phyloP scores from a whole-genome alignment of 2,113 vertebrate genomes.

The Corydoras maculifer region DNA sequence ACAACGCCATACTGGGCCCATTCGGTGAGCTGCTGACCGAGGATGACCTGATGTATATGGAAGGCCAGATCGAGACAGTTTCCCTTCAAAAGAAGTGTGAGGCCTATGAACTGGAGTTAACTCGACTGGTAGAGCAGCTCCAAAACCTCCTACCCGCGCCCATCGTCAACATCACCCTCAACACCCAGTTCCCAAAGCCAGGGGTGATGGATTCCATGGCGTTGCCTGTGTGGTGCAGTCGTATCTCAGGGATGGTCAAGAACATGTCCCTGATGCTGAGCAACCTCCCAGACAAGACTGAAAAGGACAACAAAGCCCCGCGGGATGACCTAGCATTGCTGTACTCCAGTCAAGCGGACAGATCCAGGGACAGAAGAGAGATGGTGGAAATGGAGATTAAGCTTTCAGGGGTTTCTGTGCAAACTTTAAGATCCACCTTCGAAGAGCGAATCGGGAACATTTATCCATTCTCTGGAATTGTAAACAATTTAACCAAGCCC shows the following conservation, averaged over 20 bases:
- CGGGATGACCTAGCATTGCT: conserved; percentile 51
- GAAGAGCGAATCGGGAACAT: conserved; percentile 63
- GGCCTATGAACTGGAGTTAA: conserved; percentile 77
- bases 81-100: conserved; percentile 75
- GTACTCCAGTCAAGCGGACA: conserved; percentile 54
- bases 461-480: conserved; percentile 59
- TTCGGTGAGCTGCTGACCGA: conserved; percentile 88
- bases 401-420: conserved; percentile 80
- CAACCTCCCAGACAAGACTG: conserved; percentile 42
- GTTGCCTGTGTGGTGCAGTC: conserved; percentile 76
- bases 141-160: conserved; percentile 76
- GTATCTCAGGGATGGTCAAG: conserved; percentile 74
- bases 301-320: conserved; percentile 30
- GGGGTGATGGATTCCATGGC: conserved; percentile 50
- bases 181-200: conserved; percentile 64
- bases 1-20: conserved; percentile 81
- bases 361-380: conserved; percentile 52
- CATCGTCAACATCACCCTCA: conserved; percentile 74
- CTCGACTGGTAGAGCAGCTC: conserved; percentile 71
- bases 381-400: conserved; percentile 75
- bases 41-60: conserved; percentile 76
- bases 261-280: conserved; percentile 73
- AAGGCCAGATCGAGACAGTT: conserved; percentile 76
- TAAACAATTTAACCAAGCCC: conserved; percentile 29
- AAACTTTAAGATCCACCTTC: conserved; percentile 73